Base-by-base conservation (phyloP, 1,140 invertebrate genomes). In the Mamestra configurata region DNA sequence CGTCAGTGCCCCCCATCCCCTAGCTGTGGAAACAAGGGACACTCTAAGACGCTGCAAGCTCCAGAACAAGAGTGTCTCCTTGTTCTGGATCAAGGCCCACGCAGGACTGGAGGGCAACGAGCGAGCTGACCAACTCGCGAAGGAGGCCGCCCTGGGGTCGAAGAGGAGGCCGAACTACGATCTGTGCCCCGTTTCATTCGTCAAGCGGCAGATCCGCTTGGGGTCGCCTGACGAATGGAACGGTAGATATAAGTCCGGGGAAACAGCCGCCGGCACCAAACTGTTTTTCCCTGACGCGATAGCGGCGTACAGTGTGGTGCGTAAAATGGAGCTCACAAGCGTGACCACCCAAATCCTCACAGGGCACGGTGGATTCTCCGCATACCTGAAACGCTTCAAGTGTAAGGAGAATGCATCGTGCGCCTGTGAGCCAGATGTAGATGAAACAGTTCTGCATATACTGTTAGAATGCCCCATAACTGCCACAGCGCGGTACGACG, bases 11-110 rank as follows among this genome's bases (percentile, higher is more conserved):
- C 46, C 13, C 13, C 46, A 49, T 49, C 46, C 46, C 15, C 15
- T 49, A 49, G 46, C 46, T n/a, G 46, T 49, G 3, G 15, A 49
- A 49, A 49, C 46, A 49, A 49, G 15, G 5, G 46, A 49, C 46
- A n/a, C 46, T n/a, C 5, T 49, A n/a, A 13, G 46, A 13, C 11
- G 46, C 46, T 49, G 46, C 4, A 49, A n/a, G 46, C 46, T 49
- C 46, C 46, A 49, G 15, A 49, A 49, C 46, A 49, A 49, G 15
- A 49, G 7, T 1, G 46, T 49, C 15, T 49, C 46, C 13, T 49
- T 49, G 46, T 49, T 49, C 15, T 49, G 46, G 46, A 49, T 49
- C 15, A 49, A 49, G 46, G 46, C 46, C 46, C 46, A 49, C 46
- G 15, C 46, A 49, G 46, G 46, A 49, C n/a, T 49, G 46, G 15